Conservation (phyloP, 2,888 invertebrate species). For the Drosophila subquinaria region DNA sequence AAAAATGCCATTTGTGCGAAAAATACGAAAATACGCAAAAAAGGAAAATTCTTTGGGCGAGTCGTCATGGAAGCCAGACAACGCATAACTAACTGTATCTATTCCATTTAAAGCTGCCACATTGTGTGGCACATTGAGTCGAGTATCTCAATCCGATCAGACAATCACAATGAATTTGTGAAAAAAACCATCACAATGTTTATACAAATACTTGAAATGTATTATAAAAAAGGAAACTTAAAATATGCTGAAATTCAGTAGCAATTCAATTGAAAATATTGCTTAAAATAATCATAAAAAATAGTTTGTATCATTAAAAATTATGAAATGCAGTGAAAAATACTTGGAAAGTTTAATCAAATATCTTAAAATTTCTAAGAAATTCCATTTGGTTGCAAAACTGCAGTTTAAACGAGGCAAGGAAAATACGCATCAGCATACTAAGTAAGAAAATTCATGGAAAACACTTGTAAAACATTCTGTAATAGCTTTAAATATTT, state of each 20-base stretch:
- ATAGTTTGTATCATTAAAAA: neutral
- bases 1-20: slow-evolving; percentile 1
- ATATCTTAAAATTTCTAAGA: neutral
- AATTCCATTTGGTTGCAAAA: neutral
- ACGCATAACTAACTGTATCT: slow-evolving; percentile 44
- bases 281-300: neutral
- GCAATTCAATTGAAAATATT: neutral
- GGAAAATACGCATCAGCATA: no score
- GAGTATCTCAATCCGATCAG: slow-evolving; percentile 29
- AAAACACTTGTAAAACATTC: neutral
- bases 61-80: slow-evolving; percentile 16
- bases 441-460: neutral
- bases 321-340: neutral
- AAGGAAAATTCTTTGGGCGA: slow-evolving; percentile 17
- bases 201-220: slow-evolving; percentile 13
- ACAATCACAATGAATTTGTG: slow-evolving; percentile 14
- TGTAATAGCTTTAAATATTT: neutral
- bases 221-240: neutral
- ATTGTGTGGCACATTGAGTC: slow-evolving; percentile 8
- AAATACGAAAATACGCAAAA: slow-evolving; percentile 5
- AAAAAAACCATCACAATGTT: slow-evolving; percentile 1
- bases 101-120: slow-evolving; percentile 36
- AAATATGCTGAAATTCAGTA: neutral
- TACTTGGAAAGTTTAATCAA: no score
- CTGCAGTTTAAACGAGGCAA: neutral